Base-by-base conservation (phyloP, 2,113 vertebrate genomes). In the Lamprotornis superbus region DNA sequence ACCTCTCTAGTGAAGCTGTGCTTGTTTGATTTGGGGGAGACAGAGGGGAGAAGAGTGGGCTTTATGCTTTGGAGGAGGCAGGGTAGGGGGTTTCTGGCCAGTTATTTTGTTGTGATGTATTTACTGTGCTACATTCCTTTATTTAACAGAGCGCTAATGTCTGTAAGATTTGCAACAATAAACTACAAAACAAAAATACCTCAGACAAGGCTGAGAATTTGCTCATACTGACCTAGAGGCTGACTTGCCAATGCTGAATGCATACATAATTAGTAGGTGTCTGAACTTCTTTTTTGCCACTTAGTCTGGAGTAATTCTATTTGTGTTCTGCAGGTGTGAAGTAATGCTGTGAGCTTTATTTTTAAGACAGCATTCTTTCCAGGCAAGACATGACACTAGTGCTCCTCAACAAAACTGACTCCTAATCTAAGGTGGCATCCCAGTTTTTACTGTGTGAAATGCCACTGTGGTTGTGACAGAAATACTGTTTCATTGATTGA, bases 101-200 rank as follows among this genome's bases (percentile, higher is more conserved):
- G 97, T 97, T 98, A 83, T 96, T 98, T 97, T 98, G 98, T 98
- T 98, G 98, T 98, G 98, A 98, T 98, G 97, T 98, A 97, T 97
- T 98, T 98, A 95, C 97, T 98, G 98, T 98, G 98, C 97, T 98
- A 96, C 97, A 98, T 98, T 98, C 97, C 98, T 98, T 98, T 98
- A 98, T 98, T 98, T 98, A 98, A 98, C 97, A 97, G 98, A 98
- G 98, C 95, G 97, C 98, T 98, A 95, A 98, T 98, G 98, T 99
- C 98, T 99, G 98, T 99, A 98, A 98, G 97, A 98, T 98, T 98
- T 98, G 98, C 98, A 97, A 98, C 98, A 98, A 98, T 98, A 99
- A 99, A 99, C 96, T 96, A 98, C 90, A 80, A 83, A 97, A 92
- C 81, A 90, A 97, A 97, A 97, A 81, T 91, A 97, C 95, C 95